Conservation (phyloP, 2,113 vertebrate species). For the Donacobius atricapilla region DNA sequence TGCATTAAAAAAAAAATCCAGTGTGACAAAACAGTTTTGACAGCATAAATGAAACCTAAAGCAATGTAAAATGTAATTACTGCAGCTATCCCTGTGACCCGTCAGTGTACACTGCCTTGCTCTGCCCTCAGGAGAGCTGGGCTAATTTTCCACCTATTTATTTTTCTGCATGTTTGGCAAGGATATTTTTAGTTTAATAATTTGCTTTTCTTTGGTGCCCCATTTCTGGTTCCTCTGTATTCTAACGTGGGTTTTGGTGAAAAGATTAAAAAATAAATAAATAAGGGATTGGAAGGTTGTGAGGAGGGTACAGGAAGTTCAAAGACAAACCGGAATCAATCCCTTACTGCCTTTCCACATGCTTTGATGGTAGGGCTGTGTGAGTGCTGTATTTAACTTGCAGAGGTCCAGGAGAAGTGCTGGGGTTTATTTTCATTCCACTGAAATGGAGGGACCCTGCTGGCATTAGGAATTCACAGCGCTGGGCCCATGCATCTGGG, state of each 20-base stretch:
- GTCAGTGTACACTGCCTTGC: background rate
- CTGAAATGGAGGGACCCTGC: background rate
- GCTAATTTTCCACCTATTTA: constrained; percentile 28
- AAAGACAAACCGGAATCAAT: constrained; percentile 25
- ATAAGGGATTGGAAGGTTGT: background rate
- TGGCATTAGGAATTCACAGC: background rate
- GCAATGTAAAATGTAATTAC: constrained; percentile 63
- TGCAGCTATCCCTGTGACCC: constrained; percentile 35
- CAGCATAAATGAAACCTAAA: constrained; percentile 58
- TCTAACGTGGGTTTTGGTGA: background rate
- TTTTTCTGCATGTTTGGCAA: constrained; percentile 28
- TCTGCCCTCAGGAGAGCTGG: constrained; percentile 5
- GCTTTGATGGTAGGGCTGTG: background rate
- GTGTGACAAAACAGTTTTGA: constrained; percentile 65
- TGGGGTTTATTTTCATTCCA: background rate
- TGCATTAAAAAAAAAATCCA: constrained; percentile 61
- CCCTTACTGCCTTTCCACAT: background rate
- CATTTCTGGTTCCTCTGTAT: background rate
- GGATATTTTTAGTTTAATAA: constrained; percentile 9
- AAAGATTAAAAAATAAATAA: background rate
- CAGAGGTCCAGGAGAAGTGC: background rate
- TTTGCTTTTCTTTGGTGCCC: background rate
- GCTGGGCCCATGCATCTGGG: rapidly evolving
- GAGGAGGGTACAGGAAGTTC: background rate
- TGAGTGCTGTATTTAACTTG: background rate